Evolutionary conservation across 92 coral and sea anemone species (phyloP).

Genomic region (Parazoanthus atlanticus): DNA sequence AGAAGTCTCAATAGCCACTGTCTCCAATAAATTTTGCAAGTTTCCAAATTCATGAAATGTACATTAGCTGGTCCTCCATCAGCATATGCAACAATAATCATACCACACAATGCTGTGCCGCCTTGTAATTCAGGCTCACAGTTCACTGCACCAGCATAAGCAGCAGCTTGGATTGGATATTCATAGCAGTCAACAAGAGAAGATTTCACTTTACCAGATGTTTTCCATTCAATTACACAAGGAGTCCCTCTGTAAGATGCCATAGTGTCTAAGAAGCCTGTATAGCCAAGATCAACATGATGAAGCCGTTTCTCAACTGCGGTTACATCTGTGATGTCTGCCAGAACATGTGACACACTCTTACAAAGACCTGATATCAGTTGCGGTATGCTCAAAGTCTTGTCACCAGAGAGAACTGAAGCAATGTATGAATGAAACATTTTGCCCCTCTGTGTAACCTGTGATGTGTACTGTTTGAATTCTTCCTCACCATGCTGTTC

Average conservation of each 20-base stretch:
- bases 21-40: conserved; percentile 82
- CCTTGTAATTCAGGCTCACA: conserved; percentile 64
- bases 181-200: conserved; percentile 79
- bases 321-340: conserved; percentile 60
- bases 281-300: conserved; percentile 78
- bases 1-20: conserved; percentile 80
- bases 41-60: conserved; percentile 82
- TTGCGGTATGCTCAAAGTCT: conserved; percentile 14
- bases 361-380: conserved; percentile 29
- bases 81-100: conserved; percentile 81
- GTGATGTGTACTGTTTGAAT: conserved; percentile 66
- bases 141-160: conserved; percentile 97
- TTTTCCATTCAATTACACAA: conserved; percentile 96
- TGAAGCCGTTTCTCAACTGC: conserved; percentile 78
- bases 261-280: conserved; percentile 80
- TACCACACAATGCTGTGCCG: conserved; percentile 61
- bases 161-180: conserved; percentile 89
- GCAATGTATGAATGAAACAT: conserved; percentile 81
- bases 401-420: conserved; percentile 53
- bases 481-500: conserved; percentile 82
- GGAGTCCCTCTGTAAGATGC: conserved; percentile 87
- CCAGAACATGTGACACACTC: conserved; percentile 64
- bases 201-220: conserved; percentile 75
- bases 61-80: conserved; percentile 93
- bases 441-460: conserved; percentile 65